phyloP scores from a whole-genome alignment of 2,888 invertebrate species.

The Dasypogon diadema region DNA sequence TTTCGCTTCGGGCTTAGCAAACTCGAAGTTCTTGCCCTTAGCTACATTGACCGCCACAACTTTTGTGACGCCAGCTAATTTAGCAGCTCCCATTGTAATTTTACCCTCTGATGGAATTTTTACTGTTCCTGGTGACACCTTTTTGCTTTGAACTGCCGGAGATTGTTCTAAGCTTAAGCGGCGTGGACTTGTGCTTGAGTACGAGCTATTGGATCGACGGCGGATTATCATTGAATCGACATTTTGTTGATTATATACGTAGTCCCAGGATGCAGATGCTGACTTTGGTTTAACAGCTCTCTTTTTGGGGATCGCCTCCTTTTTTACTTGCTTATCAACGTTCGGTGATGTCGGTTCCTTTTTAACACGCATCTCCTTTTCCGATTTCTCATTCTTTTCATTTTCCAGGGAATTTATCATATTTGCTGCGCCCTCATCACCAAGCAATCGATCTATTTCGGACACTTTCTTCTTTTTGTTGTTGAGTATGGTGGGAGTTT shows the following conservation, averaged over 20 bases:
- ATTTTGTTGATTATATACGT: constrained; percentile 73
- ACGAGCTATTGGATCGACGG: constrained; percentile 86
- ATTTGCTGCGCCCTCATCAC: constrained; percentile 89
- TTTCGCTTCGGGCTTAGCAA: constrained; percentile 65
- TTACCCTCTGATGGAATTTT: constrained; percentile 58
- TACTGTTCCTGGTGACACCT: constrained; percentile 8
- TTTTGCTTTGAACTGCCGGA: constrained; percentile 59
- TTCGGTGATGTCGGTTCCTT: constrained; percentile 56
- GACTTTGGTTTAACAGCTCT: constrained; percentile 40
- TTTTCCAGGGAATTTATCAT: constrained; percentile 83
- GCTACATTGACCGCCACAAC: neutral
- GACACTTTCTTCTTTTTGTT: constrained; percentile 73
- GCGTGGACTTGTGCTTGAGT: constrained; percentile 78
- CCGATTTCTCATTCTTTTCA: constrained; percentile 52
- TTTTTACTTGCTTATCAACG: constrained; percentile 60
- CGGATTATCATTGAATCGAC: constrained; percentile 86
- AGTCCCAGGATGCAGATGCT: constrained; percentile 70
- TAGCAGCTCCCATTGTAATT: constrained; percentile 55
- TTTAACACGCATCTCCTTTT: constrained; percentile 55
- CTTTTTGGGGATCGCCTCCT: constrained; percentile 29
- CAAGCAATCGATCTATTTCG: constrained; percentile 82
- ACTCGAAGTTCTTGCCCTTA: constrained; percentile 62
- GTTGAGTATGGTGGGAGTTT: constrained; percentile 52
- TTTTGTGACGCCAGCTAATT: neutral
- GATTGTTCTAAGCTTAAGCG: constrained; percentile 71